Evolutionary conservation across 2,797 vertebrate genomes (phyloP).

Genomic region (Malurus splendens): DNA sequence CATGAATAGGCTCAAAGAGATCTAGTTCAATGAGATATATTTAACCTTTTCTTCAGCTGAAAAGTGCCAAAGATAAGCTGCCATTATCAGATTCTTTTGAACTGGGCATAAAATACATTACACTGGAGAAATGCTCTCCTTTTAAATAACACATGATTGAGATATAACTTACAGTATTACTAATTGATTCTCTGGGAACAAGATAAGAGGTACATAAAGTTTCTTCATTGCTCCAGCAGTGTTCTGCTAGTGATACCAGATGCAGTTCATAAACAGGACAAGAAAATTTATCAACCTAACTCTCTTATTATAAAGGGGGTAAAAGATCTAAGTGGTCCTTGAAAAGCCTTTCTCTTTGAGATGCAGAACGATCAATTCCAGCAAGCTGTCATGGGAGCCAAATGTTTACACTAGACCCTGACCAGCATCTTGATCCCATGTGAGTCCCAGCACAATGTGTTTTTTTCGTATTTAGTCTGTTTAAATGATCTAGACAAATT

Average conservation of each 20-base stretch:
- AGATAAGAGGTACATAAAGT: background rate
- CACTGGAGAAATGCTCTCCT: background rate
- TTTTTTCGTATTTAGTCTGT: background rate
- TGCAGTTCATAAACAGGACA: background rate
- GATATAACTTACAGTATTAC: background rate
- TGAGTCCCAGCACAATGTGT: background rate
- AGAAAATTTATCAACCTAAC: background rate
- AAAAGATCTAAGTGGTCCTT: background rate
- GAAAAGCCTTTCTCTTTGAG: background rate
- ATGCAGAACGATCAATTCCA: background rate
- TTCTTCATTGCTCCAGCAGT: background rate
- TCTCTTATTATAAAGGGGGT: background rate
- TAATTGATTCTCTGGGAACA: constrained; percentile 11
- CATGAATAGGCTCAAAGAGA: background rate
- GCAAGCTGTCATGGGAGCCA: background rate
- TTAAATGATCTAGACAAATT: background rate
- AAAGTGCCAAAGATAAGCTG: background rate
- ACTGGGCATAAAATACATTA: background rate
- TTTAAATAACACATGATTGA: background rate
- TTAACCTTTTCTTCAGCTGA: constrained; percentile 1
- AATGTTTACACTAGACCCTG: background rate
- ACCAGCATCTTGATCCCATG: background rate
- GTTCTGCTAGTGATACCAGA: background rate
- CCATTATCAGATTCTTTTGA: constrained; percentile 7
- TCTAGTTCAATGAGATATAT: background rate